Percentiles rank a stretch among this genome's conserved stretches.
Conservation (phyloP, 2,113 vertebrate genomes). For the Albula goreensis region DNA sequence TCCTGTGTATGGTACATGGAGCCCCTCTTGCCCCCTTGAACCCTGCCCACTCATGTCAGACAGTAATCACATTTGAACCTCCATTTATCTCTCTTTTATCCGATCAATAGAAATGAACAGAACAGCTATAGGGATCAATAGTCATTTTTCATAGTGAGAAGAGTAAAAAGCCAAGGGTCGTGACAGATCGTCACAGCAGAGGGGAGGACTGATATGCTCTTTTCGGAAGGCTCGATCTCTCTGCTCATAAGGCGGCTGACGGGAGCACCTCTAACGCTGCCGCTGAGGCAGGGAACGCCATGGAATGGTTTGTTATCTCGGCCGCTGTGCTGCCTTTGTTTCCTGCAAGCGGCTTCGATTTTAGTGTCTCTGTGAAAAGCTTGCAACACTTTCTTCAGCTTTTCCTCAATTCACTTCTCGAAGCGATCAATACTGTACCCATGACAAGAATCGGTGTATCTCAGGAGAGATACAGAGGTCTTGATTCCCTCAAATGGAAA, state of each 20-base stretch:
- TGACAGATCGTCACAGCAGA: conserved; percentile 71
- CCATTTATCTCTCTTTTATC: conserved; percentile 78
- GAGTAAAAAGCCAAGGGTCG: conserved; percentile 59
- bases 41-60: conserved; percentile 62
- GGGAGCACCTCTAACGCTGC: conserved; percentile 51
- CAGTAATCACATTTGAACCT: conserved; percentile 70
- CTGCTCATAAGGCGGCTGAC: background rate
- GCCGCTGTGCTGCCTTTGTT: background rate
- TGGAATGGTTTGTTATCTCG: conserved; percentile 37
- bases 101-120: conserved; percentile 82
- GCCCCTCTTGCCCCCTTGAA: conserved; percentile 27
- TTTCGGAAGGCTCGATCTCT: conserved; percentile 31
- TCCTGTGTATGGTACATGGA: background rate
- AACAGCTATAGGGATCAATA: conserved; percentile 78
- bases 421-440: background rate
- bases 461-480: background rate
- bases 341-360: background rate
- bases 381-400: background rate
- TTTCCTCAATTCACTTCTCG: background rate
- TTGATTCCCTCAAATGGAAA: background rate
- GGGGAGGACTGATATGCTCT: conserved; percentile 41
- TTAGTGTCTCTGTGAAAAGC: background rate
- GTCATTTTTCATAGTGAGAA: conserved; percentile 78
- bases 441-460: background rate
- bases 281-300: background rate